Conservation (phyloP, 2,888 invertebrate species). For the Fabriciana adippe region DNA sequence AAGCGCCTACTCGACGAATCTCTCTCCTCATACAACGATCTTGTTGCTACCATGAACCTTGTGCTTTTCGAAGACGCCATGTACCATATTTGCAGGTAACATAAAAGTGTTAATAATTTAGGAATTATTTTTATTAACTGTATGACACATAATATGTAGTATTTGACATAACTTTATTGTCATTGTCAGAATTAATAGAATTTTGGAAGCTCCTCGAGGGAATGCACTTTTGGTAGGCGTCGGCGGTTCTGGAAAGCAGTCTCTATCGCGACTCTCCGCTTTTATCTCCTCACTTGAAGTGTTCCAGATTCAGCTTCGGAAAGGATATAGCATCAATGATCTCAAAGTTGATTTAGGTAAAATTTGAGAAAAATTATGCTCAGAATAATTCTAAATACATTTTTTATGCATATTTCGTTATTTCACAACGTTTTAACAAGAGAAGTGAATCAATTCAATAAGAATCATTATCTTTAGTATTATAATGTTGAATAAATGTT, state of each 20-base stretch:
- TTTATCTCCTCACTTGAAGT: conserved; percentile 96
- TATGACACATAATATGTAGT: not conserved
- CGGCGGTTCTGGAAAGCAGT: conserved; percentile 97
- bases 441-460: no score
- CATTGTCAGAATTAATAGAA: conserved; percentile 90
- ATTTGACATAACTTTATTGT: not conserved
- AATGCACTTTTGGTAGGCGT: conserved; percentile 96
- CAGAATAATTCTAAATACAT: not conserved
- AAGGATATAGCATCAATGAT: conserved; percentile 92
- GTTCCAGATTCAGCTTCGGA: conserved; percentile 95
- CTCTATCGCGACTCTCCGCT: conserved; percentile 92
- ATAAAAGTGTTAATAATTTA: not conserved
- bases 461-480: not conserved
- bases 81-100: conserved; percentile 91
- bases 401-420: not conserved
- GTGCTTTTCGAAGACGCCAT: conserved; percentile 98
- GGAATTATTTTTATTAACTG: conserved; percentile 23
- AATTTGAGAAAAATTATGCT: conserved; percentile 1
- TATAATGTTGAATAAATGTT: not conserved
- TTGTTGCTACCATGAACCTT: conserved; percentile 94
- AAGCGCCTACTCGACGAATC: conserved; percentile 90
- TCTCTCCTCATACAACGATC: conserved; percentile 92
- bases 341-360: conserved; percentile 86
- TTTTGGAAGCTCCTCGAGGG: conserved; percentile 94
- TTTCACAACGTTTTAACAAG: no score